Base-by-base conservation (phyloP, 1,140 invertebrate genomes). In the Calosoma granatense region DNA sequence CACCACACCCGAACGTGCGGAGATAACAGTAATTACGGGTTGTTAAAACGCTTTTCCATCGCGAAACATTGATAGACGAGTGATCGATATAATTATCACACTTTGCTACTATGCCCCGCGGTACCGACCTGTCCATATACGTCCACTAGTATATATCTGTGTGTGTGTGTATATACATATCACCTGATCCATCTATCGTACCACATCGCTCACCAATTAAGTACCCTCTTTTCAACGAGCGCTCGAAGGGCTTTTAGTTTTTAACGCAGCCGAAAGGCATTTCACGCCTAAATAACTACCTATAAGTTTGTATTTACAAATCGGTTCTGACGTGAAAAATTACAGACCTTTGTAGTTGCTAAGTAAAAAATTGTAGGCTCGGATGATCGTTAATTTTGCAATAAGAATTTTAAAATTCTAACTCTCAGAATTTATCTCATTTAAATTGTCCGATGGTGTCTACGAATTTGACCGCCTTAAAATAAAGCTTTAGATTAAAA, bases 31-130 rank as follows among this genome's bases (percentile, higher is more conserved):
- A 47, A 47, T 47, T 47, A 17, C 41, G 3, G 41, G 41, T 47
- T 47, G 41, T 47, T 47, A 47, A 47, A 9, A 4, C 41, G 41
- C 17, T 47, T 47, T 47, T 17, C 17, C 15, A 11, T 12, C 9
- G 17, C 41, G 15, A 11, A 17, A 11, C 15, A 17, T 12, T 47
- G 41, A 47, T 47, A 17, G 41, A 47, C 9, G 17, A 17, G 41
- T 47, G 41, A 47, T 47, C 41, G 41, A 47, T 47, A 47, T 47
- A 47, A 47, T 47, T 47, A 47, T 47, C 41, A 47, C 41, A 47
- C 41, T 47, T 47, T 17, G 9, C 15, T 47, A 47, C 26, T 47
- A 47, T 47, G 17, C 41, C 6, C 3, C 9, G 6, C 6, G 15
- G 6, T n/a, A n/a, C n/a, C n/a, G 15, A 17, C 41, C 15, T 12